A percentile compares a stretch with the other conserved stretches of the same genome.
Conservation (phyloP, 2,113 vertebrate genomes). For the Solenodon paradoxus region DNA sequence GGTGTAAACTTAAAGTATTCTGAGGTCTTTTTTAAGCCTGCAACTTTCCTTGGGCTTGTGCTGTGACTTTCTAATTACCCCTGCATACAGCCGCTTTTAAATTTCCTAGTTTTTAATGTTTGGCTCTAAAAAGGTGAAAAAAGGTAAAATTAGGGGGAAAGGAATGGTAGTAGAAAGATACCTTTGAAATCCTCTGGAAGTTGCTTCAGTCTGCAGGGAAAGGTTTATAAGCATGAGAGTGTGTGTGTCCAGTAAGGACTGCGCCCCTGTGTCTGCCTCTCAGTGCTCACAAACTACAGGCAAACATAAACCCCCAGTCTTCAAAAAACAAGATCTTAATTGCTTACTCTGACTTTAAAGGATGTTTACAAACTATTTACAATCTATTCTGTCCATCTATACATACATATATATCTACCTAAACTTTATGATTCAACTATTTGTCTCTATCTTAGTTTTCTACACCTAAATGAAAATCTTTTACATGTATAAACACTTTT, state of each 20-base stretch:
- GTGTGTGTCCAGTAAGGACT: neutral
- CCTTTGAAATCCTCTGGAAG: neutral
- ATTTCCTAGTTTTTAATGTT: neutral
- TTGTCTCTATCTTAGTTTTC: neutral
- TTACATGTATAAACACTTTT: neutral
- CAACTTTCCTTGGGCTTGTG: neutral
- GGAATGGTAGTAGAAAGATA: neutral
- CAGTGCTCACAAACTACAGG: neutral
- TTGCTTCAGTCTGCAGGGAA: neutral
- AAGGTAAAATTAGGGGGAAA: neutral
- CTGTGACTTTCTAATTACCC: neutral
- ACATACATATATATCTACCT: neutral
- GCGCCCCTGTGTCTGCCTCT: neutral
- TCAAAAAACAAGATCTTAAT: neutral
- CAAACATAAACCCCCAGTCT: neutral
- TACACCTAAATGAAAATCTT: neutral
- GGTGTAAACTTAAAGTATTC: neutral
- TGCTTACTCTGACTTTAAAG: neutral
- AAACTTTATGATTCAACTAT: neutral
- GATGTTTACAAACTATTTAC: neutral
- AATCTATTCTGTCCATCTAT: no score
- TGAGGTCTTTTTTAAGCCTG: neutral
- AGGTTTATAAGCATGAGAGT: neutral
- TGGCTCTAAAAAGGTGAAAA: neutral
- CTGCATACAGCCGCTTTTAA: neutral